Percentiles rank a stretch among this genome's conserved stretches.
These are phyloP conservation scores for Drosophila mettleri DNA, from an alignment of 2,888 invertebrate genomes.

Conservation along the genomic window DNA sequence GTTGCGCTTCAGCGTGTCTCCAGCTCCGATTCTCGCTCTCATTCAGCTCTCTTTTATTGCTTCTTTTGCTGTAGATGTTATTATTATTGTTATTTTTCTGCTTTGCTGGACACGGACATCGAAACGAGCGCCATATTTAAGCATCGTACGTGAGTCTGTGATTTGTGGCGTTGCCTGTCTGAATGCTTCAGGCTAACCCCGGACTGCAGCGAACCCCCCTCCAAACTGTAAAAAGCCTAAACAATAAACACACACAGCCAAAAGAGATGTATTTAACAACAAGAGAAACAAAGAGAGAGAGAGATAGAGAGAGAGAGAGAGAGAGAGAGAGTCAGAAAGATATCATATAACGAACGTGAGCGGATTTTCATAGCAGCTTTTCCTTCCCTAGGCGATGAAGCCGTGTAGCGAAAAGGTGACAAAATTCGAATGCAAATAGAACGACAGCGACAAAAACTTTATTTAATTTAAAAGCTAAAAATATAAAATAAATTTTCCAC, in stretches of 20 bases:
- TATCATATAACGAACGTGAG: conserved; percentile 48
- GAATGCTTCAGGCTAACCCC: conserved; percentile 8
- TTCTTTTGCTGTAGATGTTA: conserved; percentile 38
- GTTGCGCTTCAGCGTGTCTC: conserved; percentile 25
- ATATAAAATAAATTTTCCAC: conserved; percentile 79
- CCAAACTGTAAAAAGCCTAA: conserved; percentile 64
- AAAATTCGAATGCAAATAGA: conserved; percentile 71
- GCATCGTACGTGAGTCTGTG: conserved; percentile 68
- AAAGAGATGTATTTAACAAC: conserved; percentile 6
- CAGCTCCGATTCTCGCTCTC: conserved; percentile 4
- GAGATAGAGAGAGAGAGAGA: neutral
- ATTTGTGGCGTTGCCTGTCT: conserved; percentile 63
- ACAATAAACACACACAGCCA: conserved; percentile 68
- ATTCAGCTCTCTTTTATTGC: conserved; percentile 8
- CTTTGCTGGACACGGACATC: conserved; percentile 70
- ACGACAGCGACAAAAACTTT: conserved; percentile 72
- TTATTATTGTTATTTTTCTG: conserved; percentile 59
- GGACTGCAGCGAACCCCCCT: neutral
- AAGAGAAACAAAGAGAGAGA: conserved; percentile 10
- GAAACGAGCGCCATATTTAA: conserved; percentile 74
- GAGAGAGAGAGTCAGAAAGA: conserved; percentile 15
- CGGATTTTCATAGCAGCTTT: conserved; percentile 54
- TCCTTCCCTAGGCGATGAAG: neutral
- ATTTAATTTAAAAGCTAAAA: conserved; percentile 77
- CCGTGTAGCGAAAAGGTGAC: conserved; percentile 50